Conservation (phyloP, 2,888 invertebrate genomes). For the Drosophila pegasa region DNA sequence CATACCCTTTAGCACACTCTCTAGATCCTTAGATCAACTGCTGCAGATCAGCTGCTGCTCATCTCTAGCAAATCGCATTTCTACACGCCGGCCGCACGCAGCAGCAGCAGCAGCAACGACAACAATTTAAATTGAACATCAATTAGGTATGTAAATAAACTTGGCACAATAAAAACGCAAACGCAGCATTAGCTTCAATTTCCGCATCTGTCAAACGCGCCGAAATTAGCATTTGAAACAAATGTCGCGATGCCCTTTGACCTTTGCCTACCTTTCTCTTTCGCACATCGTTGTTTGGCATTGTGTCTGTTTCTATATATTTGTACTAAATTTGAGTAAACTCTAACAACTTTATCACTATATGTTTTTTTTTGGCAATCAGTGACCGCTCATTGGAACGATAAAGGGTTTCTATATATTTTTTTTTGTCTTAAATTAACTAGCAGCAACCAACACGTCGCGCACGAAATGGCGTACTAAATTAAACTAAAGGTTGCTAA, state of each 20-base stretch:
- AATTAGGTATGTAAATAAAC: constrained; percentile 41
- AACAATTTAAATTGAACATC: constrained; percentile 5
- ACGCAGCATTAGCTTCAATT: constrained; percentile 14
- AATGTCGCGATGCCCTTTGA: constrained; percentile 42
- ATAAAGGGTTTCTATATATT: constrained; percentile 2
- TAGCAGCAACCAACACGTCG: constrained; percentile 31
- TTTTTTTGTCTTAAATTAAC: constrained; percentile 12
- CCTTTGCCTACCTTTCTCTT: constrained; percentile 82
- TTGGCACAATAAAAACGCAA: constrained; percentile 48
- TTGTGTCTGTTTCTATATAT: constrained; percentile 57
- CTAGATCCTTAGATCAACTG: background rate
- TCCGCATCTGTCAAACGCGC: constrained; percentile 33
- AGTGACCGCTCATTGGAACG: constrained; percentile 20
- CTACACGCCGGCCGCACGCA: constrained; percentile 6
- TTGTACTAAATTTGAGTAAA: constrained; percentile 31
- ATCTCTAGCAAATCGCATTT: constrained; percentile 13
- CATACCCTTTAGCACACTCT: background rate
- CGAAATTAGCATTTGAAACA: constrained; percentile 38
- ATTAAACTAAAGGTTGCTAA: constrained; percentile 44
- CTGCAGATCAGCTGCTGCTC: background rate
- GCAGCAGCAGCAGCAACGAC: background rate
- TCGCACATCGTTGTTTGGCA: constrained; percentile 79
- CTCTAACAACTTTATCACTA: constrained; percentile 25
- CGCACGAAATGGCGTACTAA: constrained; percentile 62
- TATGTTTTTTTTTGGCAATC: constrained; percentile 19